phyloP scores from a whole-genome alignment of 2,888 invertebrate genomes.

The Thymelicus lineola region DNA sequence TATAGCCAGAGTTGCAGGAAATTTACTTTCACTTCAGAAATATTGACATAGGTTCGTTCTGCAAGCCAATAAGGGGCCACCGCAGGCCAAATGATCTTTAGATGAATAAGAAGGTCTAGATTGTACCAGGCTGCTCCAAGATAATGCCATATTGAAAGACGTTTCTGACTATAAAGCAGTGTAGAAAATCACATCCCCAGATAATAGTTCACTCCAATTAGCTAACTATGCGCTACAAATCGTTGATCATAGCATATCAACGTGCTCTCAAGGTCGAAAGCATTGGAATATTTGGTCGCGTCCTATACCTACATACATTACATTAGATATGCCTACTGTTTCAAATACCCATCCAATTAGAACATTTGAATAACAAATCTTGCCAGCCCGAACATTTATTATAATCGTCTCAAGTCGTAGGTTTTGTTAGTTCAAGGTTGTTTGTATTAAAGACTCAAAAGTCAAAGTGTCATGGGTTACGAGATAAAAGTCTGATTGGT shows the following conservation, averaged over 20 bases:
- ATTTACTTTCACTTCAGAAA: no score
- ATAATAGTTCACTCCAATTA: neutral
- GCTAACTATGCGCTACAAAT: neutral
- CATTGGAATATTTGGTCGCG: neutral
- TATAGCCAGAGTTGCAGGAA: no score
- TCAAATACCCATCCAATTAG: conserved; percentile 9
- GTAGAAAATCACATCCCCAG: no score
- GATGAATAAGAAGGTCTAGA: no score
- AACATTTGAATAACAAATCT: conserved; percentile 7
- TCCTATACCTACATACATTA: neutral
- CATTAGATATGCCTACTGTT: neutral
- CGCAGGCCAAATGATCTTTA: no score
- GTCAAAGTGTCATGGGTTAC: neutral
- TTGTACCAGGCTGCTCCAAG: no score
- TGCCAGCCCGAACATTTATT: neutral
- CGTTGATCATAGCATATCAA: neutral
- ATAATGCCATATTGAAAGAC: no score
- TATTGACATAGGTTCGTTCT: no score
- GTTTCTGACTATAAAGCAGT: no score
- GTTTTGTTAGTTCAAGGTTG: conserved; percentile 7
- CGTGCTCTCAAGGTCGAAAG: conserved; percentile 5
- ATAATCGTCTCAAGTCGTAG: neutral
- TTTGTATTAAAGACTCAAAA: neutral
- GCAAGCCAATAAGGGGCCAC: no score
- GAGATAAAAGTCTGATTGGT: neutral